Evolutionary conservation across 2,113 vertebrate species (phyloP).

Genomic region (Cebidichthys violaceus): DNA sequence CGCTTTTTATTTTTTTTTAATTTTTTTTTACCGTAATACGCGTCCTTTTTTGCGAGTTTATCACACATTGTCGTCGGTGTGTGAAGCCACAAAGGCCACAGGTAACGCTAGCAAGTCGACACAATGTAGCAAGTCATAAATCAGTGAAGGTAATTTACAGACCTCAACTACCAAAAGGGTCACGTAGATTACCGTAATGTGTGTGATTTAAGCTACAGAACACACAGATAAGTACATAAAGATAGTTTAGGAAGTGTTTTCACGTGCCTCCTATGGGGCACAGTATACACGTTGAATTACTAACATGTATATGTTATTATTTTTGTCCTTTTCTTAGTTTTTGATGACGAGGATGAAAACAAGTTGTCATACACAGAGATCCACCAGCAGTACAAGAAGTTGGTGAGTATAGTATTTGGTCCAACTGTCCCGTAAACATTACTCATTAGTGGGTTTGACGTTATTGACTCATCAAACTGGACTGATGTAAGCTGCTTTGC

Average conservation of each 20-base stretch:
- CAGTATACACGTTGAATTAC: not conserved
- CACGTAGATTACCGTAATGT: not conserved
- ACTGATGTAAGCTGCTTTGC: slow-evolving; percentile 49
- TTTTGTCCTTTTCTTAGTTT: slow-evolving; percentile 84
- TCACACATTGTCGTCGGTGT: not conserved
- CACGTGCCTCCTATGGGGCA: not conserved
- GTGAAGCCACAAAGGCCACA: not conserved
- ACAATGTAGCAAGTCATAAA: not conserved
- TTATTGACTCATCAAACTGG: slow-evolving; percentile 34
- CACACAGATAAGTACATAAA: not conserved
- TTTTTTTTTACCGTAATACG: too few species aligned
- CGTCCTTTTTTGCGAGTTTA: too few species aligned
- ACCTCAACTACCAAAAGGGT: not conserved
- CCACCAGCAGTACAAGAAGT: slow-evolving; percentile 94
- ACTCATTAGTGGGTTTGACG: not conserved
- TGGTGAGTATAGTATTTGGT: slow-evolving; percentile 85
- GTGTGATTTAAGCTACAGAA: not conserved
- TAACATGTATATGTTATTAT: not conserved
- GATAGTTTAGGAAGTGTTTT: not conserved
- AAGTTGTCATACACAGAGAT: slow-evolving; percentile 97
- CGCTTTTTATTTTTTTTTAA: too few species aligned
- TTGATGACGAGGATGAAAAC: slow-evolving; percentile 98
- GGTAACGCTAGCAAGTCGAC: too few species aligned
- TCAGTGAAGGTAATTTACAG: too few species aligned
- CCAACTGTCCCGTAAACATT: not conserved